These are phyloP conservation scores for Catharus ustulatus DNA, from an alignment of 2,797 vertebrate species.

Conservation along the genomic window DNA sequence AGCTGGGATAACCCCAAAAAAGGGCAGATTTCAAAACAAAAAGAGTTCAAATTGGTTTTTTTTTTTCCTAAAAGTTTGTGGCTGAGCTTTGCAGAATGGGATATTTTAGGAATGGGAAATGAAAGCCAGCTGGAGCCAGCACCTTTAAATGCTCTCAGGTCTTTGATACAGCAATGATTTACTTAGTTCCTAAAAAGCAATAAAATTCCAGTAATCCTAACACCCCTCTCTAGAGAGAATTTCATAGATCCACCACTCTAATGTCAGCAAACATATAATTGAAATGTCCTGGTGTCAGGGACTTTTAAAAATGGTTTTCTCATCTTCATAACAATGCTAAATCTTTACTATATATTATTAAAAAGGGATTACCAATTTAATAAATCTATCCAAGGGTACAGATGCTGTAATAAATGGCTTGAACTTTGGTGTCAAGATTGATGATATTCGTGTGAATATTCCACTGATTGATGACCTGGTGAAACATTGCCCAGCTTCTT, in stretches of 20 bases:
- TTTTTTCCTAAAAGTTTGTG: background rate
- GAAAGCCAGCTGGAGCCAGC: background rate
- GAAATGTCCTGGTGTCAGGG: slow-evolving; percentile 50
- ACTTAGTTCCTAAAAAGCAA: slow-evolving; percentile 53
- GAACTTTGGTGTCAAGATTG: slow-evolving; percentile 62
- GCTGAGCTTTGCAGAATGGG: background rate
- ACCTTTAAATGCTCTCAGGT: background rate
- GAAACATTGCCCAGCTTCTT: slow-evolving; percentile 27
- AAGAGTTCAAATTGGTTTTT: background rate
- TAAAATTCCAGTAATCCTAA: slow-evolving; percentile 49
- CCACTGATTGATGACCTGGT: slow-evolving; percentile 58
- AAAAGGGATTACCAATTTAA: slow-evolving; percentile 64
- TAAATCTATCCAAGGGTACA: slow-evolving; percentile 57
- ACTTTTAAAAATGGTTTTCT: slow-evolving; percentile 58
- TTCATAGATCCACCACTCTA: slow-evolving; percentile 9
- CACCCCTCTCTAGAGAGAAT: background rate
- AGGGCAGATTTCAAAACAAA: background rate
- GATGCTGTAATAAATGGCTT: slow-evolving; percentile 50
- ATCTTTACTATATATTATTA: slow-evolving; percentile 66
- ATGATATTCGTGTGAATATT: slow-evolving; percentile 48
- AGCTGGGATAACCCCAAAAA: background rate
- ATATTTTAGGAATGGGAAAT: background rate
- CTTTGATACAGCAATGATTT: slow-evolving; percentile 22
- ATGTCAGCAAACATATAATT: slow-evolving; percentile 65
- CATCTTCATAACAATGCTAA: slow-evolving; percentile 70